Evolutionary conservation across 2,113 vertebrate genomes (phyloP), one percentile per base, ranked within the genome.

Genomic region (Lonchura striata): DNA sequence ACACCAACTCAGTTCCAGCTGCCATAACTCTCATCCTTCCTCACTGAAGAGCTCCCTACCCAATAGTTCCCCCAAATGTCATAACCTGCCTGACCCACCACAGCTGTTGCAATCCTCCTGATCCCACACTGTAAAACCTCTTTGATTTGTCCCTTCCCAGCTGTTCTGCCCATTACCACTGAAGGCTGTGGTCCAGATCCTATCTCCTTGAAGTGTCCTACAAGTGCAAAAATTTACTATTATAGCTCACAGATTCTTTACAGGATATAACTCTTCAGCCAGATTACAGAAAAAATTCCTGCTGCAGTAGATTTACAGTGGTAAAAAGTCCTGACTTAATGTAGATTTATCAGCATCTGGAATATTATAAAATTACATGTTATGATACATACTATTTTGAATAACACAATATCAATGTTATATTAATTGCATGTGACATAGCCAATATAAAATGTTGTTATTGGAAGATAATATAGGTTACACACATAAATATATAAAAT

Each of bases 31-130:
- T 91, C 93, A 88, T 92, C 85, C 68, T 81, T 93, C 47, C 90
- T 91, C 77, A 84, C 64, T 0, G 1, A 91, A 92, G 77, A 91
- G 91, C 53, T 97, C 90, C 82, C 68, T 92, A 75, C 90, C 79
- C 90, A 94, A 86, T 60, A 74, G 75, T 68, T 95, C 52, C 90
- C 94, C 71, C 94, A 88, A 80, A 96, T 94, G 95, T 88, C 85
- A 88, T 86, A 92, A 95, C 92, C 93, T 86, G 31, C 85, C 82
- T 92, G 92, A 92, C 95, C 87, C 88, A 83, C 60, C 85, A 93
- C 95, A 96, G 96, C 95, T 96, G 95, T 90, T 96, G 82, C 79
- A 96, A 70, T 93, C 71, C 93, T 96, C 96, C 87, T 78, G 88
- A 92, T 95, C 94, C 85, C 93, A 92, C 71, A 81, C 60, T 88